Conservation (phyloP, 1,140 invertebrate genomes). For the Pomacea maculata region DNA sequence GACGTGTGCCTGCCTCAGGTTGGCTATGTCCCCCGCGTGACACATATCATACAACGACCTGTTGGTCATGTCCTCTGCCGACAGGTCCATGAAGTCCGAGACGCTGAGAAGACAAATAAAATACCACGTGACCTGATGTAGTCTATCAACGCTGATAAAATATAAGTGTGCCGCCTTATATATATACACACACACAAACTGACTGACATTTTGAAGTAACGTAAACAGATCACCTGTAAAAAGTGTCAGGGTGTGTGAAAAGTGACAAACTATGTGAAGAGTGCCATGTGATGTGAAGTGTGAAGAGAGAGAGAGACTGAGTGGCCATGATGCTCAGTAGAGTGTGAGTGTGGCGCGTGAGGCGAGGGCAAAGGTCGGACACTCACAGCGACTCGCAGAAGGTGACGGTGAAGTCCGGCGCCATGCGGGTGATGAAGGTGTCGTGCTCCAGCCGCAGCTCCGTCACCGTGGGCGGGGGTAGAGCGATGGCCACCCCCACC, state of each 20-base stretch:
- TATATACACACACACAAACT: no score
- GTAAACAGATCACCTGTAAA: no score
- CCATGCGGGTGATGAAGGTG: conserved; percentile 96
- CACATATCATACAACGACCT: conserved; percentile 93
- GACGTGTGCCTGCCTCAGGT: conserved; percentile 89
- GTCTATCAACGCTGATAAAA: no score
- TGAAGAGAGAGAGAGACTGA: no score
- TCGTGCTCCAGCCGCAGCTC: conserved; percentile 95
- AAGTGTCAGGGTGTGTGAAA: no score
- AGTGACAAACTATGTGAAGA: no score
- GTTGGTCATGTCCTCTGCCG: conserved; percentile 91
- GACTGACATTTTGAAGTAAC: no score
- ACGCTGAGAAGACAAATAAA: conserved; percentile 73
- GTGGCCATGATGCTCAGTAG: no score
- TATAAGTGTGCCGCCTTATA: no score
- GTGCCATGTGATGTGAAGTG: no score
- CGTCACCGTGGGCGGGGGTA: conserved; percentile 94
- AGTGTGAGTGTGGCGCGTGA: no score
- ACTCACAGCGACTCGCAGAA: conserved; percentile 94
- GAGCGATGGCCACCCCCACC: conserved; percentile 92
- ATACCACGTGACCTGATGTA: background rate
- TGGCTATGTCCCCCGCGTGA: conserved; percentile 93
- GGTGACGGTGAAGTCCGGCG: conserved; percentile 94
- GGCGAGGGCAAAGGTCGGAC: no score
- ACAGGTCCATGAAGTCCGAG: conserved; percentile 90